Percentiles rank a stretch among this genome's conserved stretches.
Conservation (phyloP, 53 echinoderm and acorn worm species). For the Paracentrotus lividus region DNA sequence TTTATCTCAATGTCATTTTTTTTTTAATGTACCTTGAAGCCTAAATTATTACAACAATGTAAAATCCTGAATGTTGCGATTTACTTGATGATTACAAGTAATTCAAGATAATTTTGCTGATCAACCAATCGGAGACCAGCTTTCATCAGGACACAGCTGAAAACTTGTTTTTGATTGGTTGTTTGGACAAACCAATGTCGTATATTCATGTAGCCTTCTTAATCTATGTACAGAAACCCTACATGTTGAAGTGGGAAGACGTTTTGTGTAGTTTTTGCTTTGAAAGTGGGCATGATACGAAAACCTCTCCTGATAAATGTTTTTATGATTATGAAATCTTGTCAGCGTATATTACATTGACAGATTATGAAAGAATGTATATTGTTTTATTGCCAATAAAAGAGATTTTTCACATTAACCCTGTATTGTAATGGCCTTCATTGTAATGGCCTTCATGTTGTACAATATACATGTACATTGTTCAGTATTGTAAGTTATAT, state of each 20-base stretch:
- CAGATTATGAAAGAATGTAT: slow-evolving; percentile 46
- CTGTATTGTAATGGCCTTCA: neutral
- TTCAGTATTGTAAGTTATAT: neutral
- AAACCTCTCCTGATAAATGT: neutral
- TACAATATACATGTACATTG: too few species aligned
- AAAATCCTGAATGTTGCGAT: neutral
- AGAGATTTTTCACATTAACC: slow-evolving; percentile 8
- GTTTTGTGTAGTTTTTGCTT: slow-evolving; percentile 23
- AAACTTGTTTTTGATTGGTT: slow-evolving; percentile 32
- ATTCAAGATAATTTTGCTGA: neutral
- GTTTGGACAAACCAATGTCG: neutral
- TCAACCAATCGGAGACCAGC: neutral
- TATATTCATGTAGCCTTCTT: neutral
- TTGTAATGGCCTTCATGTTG: too few species aligned
- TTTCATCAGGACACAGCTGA: slow-evolving; percentile 32
- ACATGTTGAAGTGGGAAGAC: neutral
- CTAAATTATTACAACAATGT: neutral
- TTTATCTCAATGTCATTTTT: neutral
- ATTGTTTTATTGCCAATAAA: slow-evolving; percentile 67
- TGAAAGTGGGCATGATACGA: slow-evolving; percentile 12
- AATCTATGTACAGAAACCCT: neutral
- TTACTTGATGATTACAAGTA: too few species aligned
- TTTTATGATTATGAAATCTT: slow-evolving; percentile 29
- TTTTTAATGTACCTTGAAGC: neutral
- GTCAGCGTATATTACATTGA: slow-evolving; percentile 55